Evolutionary conservation across 2,797 vertebrate species (phyloP).

Genomic region (Natrix natrix): DNA sequence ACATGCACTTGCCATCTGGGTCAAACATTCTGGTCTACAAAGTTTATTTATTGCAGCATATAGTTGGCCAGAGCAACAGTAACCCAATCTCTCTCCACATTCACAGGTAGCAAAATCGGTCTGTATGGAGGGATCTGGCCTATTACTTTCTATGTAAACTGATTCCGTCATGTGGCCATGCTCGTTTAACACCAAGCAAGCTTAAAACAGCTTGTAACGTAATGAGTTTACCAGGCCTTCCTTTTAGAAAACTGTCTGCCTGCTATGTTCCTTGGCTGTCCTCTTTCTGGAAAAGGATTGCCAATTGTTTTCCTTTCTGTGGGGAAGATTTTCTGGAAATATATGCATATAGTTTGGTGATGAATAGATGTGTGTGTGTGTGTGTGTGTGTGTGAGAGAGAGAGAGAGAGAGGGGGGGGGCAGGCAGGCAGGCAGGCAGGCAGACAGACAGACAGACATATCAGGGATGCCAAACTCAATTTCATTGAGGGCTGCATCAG

Average conservation of each 20-base stretch:
- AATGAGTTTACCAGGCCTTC: not conserved
- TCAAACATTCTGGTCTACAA: not conserved
- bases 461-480: no score
- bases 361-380: no score
- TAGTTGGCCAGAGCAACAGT: not conserved
- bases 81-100: not conserved
- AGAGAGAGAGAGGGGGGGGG: no score
- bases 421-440: no score
- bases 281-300: not conserved
- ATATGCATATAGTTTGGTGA: not conserved
- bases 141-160: not conserved
- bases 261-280: not conserved
- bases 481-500: no score
- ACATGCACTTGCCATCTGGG: not conserved
- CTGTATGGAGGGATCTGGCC: not conserved
- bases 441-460: no score
- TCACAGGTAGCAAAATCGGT: not conserved
- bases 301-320: not conserved
- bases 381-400: no score
- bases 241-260: not conserved
- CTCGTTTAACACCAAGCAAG: not conserved
- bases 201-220: not conserved
- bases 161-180: not conserved
- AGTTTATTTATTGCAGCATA: not conserved
- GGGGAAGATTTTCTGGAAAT: not conserved